phyloP scores from a whole-genome alignment of 1,140 invertebrate species.

The Conopomorpha cramerella region DNA sequence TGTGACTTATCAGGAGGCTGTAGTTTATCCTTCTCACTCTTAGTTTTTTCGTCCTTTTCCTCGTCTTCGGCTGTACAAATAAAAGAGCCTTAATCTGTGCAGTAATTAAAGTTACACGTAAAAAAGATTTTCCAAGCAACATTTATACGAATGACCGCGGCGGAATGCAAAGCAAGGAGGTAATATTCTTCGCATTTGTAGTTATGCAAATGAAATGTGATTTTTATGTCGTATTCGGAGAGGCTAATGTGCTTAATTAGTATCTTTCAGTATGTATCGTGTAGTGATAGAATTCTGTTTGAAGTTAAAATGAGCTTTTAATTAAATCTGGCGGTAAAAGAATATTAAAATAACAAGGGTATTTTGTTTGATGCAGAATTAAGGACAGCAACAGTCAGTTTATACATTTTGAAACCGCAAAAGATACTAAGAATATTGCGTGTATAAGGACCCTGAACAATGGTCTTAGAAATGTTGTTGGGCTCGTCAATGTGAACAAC shows the following conservation, averaged over 20 bases:
- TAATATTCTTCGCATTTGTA: conserved; percentile 35
- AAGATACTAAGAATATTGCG: no score
- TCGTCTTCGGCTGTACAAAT: conserved; percentile 6
- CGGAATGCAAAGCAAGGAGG: conserved; percentile 42
- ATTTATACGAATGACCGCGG: conserved; percentile 37
- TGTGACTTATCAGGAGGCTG: conserved; percentile 36
- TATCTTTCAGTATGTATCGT: conserved; percentile 10
- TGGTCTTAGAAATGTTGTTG: no score
- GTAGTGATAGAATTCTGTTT: no score
- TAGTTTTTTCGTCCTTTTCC: conserved; percentile 27
- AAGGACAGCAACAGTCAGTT: no score
- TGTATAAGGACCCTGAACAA: no score
- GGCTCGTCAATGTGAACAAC: no score
- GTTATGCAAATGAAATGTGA: conserved; percentile 57
- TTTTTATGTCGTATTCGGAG: conserved; percentile 57
- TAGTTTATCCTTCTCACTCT: conserved; percentile 31
- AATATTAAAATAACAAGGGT: no score
- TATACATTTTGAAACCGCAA: no score
- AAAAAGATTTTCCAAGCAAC: conserved; percentile 17
- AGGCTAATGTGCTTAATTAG: conserved; percentile 51
- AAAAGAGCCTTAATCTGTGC: not conserved
- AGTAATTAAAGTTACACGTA: conserved; percentile 8
- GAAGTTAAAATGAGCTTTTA: no score
- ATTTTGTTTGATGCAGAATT: no score
- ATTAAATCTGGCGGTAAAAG: no score